Conservation (phyloP, 2,113 vertebrate species). For the Toxotes jaculatrix region DNA sequence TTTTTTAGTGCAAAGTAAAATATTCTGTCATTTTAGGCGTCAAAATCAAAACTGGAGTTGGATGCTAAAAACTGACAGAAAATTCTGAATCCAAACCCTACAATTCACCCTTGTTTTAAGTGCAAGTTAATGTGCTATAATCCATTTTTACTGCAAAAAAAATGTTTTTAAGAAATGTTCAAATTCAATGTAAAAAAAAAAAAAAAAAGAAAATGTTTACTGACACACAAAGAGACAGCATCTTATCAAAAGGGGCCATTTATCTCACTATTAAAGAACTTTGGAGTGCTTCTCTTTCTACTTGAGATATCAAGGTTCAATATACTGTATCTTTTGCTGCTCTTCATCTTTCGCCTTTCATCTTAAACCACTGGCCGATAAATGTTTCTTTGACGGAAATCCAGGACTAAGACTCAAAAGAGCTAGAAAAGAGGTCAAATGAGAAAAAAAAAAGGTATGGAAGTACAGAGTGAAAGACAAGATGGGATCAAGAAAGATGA, state of each 20-base stretch:
- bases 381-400: constrained; percentile 67
- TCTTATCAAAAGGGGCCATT: background rate
- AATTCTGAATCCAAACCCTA: background rate
- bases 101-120: no score
- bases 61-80: background rate
- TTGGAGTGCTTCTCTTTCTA: constrained; percentile 32
- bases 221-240: background rate
- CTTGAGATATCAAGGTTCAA: background rate
- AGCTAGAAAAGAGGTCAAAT: background rate
- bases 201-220: background rate
- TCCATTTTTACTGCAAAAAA: no score
- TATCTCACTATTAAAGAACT: background rate
- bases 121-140: no score
- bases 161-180: background rate
- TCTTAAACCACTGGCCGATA: constrained; percentile 59
- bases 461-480: constrained; percentile 16
- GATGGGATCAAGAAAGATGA: constrained; percentile 48
- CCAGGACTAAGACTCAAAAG: constrained; percentile 31
- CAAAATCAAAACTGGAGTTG: background rate
- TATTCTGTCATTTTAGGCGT: background rate
- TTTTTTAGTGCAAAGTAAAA: background rate
- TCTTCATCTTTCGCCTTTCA: constrained; percentile 52
- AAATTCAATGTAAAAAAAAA: background rate
- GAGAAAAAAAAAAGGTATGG: background rate
- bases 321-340: constrained; percentile 11